phyloP scores from a whole-genome alignment of 2,797 vertebrate genomes.

The Neosilurus mollespiculum region DNA sequence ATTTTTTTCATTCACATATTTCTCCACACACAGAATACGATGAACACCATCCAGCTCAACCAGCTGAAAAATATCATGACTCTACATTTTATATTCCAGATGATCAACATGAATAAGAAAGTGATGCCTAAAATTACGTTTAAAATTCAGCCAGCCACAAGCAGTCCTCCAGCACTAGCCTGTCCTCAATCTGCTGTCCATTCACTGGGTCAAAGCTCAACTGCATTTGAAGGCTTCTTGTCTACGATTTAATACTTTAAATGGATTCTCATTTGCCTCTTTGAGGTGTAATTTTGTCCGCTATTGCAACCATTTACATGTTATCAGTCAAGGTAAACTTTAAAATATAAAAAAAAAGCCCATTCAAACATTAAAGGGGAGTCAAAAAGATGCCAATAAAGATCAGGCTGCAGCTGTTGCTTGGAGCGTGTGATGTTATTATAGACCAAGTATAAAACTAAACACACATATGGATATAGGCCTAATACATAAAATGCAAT shows the following conservation, averaged over 20 bases:
- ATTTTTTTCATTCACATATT: background rate
- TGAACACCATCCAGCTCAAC: background rate
- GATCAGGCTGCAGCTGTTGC: background rate
- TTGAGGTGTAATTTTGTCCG: background rate
- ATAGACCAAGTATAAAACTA: background rate
- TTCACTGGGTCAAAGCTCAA: background rate
- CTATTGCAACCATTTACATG: background rate
- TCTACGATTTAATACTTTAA: background rate
- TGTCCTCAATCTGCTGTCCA: background rate
- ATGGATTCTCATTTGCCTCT: constrained; percentile 1
- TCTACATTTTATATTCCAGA: background rate
- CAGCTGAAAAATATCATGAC: background rate
- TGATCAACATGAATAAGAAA: background rate
- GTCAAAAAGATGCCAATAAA: background rate
- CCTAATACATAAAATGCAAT: background rate
- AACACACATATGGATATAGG: background rate
- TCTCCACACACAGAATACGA: background rate
- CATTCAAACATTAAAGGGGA: background rate
- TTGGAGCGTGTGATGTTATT: background rate
- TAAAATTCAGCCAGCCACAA: background rate
- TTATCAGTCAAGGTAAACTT: background rate
- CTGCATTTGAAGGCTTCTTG: background rate
- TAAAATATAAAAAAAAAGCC: background rate
- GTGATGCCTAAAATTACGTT: background rate
- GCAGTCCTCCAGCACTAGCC: background rate